phyloP scores from a whole-genome alignment of 1,140 invertebrate species.

The Hyles vespertilio region DNA sequence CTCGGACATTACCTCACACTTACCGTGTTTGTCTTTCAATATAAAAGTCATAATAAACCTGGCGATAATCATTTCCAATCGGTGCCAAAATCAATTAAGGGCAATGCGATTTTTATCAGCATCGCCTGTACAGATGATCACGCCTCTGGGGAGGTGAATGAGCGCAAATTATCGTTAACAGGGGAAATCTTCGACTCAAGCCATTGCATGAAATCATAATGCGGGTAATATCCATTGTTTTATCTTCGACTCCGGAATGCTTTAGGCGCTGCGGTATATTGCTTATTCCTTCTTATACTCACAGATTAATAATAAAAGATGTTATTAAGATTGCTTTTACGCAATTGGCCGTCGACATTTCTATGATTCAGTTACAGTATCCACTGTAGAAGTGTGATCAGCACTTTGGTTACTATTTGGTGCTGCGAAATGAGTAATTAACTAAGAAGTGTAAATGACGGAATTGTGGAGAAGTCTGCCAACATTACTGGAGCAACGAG shows the following conservation, averaged over 20 bases:
- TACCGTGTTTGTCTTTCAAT: slow-evolving; percentile 14
- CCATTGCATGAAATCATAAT: slow-evolving; percentile 27
- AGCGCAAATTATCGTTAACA: slow-evolving; percentile 26
- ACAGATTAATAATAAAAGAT: too few relatives aligned
- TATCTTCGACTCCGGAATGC: slow-evolving; percentile 2
- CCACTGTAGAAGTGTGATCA: too few relatives aligned
- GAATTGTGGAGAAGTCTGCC: too few relatives aligned
- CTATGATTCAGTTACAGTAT: too few relatives aligned
- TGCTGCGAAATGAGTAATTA: too few relatives aligned
- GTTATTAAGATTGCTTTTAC: too few relatives aligned
- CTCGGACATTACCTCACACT: slow-evolving; percentile 1
- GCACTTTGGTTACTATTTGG: too few relatives aligned
- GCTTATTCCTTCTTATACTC: too few relatives aligned
- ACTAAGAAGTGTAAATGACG: too few relatives aligned
- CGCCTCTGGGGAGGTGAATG: slow-evolving; percentile 4
- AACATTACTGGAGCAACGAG: too few relatives aligned
- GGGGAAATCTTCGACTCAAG: slow-evolving; percentile 28
- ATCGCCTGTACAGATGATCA: slow-evolving; percentile 8
- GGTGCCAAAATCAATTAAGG: slow-evolving; percentile 22
- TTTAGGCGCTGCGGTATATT: too few relatives aligned
- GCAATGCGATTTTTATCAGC: slow-evolving; percentile 35
- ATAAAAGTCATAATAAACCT: not conserved
- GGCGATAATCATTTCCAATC: slow-evolving; percentile 16
- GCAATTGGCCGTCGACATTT: too few relatives aligned
- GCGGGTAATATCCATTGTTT: slow-evolving; percentile 15